These are phyloP conservation scores for Oscarella lobularis DNA, from an alignment of 37 sponge, comb jelly and placozoan genomes.

Conservation along the genomic window DNA sequence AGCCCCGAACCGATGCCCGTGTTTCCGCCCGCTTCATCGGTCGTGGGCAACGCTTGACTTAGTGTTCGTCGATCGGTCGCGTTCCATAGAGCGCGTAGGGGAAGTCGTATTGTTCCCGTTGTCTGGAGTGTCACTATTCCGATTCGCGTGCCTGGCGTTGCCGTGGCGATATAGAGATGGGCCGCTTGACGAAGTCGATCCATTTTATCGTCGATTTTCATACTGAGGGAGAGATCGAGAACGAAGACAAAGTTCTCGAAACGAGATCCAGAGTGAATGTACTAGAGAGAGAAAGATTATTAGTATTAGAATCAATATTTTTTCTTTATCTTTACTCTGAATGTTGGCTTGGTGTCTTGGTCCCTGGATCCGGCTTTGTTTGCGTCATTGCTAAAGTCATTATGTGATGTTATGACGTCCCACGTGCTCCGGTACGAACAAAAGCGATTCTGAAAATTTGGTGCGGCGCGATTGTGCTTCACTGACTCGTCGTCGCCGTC, in stretches of 20 bases:
- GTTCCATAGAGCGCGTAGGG: neutral
- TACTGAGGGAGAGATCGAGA: neutral
- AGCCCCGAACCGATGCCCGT: neutral
- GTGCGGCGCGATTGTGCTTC: neutral
- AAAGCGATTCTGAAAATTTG: neutral
- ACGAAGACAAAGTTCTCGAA: neutral
- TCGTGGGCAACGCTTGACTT: neutral
- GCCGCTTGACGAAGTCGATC: neutral
- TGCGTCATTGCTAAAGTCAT: neutral
- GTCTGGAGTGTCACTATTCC: neutral
- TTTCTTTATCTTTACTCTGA: no score
- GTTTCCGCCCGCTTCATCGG: neutral
- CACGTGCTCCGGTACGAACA: constrained; percentile 1
- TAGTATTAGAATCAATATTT: no score
- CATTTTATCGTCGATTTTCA: neutral
- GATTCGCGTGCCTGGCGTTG: neutral
- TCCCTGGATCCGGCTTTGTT: neutral
- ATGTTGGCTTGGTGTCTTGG: neutral
- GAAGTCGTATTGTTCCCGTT: neutral
- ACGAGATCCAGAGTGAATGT: neutral
- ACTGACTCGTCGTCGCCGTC: neutral
- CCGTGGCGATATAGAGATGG: neutral
- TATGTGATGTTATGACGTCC: neutral
- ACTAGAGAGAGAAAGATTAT: no score
- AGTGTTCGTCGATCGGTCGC: neutral